Evolutionary conservation across 1,140 invertebrate species (phyloP), one percentile per base, ranked within the genome.

Genomic region (Orchestia grillus): DNA sequence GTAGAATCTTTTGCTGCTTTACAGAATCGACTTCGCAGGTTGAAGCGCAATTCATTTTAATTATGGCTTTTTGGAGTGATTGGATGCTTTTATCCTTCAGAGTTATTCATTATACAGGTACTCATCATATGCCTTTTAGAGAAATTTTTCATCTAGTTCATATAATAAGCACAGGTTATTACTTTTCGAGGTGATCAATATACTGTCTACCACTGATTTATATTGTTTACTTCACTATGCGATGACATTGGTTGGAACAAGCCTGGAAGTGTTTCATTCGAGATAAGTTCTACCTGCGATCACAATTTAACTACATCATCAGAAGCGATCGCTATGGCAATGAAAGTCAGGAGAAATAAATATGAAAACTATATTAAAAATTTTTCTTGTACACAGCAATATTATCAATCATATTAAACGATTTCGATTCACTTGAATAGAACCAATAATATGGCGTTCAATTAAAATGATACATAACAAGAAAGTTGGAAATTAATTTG

Each of bases 341-440:
- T 90, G 88, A 90, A 90, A 42, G 88, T 90, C 41, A 90, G 43
- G 88, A 44, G 88, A 90, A 94, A 94, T 94, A 45, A 94, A 94
- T 94, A 94, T 94, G 92, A 44, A 44, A 94, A 94, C 43, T 94
- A 94, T 94, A 94, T 94, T 94, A 94, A 94, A 45, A 45, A 45
- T 45, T 94, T 94, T 94, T 94, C 92, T 94, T 47, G 44, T 94
- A 94, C 92, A 94, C 43, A 45, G 92, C 92, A 94, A 47, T 94
- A 94, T 94, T 45, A 44, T 44, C 92, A 94, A 94, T 94, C 92
- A 45, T 94, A 45, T 44, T 91, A 44, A 94, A 47, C 43, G 92
- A 47, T 47, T 94, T 94, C 88, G 88, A 90, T 90, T 90, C 43
- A 44, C 23, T 90, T 41, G 41, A 90, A 90, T 90, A 77, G 62